Evolutionary conservation across 2,888 invertebrate species (phyloP).

Genomic region (Argynnis bischoffii): DNA sequence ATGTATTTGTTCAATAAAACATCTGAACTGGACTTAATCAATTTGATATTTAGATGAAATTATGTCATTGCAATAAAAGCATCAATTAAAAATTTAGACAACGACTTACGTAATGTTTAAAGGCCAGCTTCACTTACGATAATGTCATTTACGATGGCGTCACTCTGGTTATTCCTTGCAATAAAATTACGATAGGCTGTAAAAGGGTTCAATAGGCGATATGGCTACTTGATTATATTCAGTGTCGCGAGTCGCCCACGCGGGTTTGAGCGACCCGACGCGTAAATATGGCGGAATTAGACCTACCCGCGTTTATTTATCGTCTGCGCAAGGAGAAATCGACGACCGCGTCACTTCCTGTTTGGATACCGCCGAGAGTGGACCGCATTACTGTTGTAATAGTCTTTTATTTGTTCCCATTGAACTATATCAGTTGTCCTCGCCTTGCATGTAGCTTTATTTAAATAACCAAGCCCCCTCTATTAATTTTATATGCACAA

Average conservation of each 20-base stretch:
- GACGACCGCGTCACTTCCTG: conserved; percentile 67
- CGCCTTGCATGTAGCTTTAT: conserved; percentile 26
- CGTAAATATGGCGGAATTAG: conserved; percentile 77
- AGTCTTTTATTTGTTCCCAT: conserved; percentile 61
- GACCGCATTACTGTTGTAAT: conserved; percentile 47
- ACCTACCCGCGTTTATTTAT: conserved; percentile 77
- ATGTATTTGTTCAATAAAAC: conserved; percentile 28
- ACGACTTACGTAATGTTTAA: conserved; percentile 32
- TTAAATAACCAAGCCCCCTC: not conserved
- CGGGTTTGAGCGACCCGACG: conserved; percentile 52
- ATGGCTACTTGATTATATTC: conserved; percentile 60
- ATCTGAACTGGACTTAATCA: conserved; percentile 11
- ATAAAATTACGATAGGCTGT: conserved; percentile 43
- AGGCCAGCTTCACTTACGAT: conserved; percentile 33
- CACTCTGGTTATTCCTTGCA: conserved; percentile 26
- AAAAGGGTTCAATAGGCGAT: conserved; percentile 48
- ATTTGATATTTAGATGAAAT: conserved; percentile 35
- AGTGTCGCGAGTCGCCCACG: conserved; percentile 52
- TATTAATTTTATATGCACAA: not conserved
- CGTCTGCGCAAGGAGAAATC: conserved; percentile 48
- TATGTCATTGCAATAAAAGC: conserved; percentile 31
- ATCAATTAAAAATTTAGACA: conserved; percentile 35
- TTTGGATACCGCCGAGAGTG: conserved; percentile 56
- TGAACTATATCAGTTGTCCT: conserved; percentile 56
- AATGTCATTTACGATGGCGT: conserved; percentile 36